These are phyloP conservation scores for Antigone vipio DNA, from an alignment of 2,113 vertebrate genomes.

Conservation along the genomic window DNA sequence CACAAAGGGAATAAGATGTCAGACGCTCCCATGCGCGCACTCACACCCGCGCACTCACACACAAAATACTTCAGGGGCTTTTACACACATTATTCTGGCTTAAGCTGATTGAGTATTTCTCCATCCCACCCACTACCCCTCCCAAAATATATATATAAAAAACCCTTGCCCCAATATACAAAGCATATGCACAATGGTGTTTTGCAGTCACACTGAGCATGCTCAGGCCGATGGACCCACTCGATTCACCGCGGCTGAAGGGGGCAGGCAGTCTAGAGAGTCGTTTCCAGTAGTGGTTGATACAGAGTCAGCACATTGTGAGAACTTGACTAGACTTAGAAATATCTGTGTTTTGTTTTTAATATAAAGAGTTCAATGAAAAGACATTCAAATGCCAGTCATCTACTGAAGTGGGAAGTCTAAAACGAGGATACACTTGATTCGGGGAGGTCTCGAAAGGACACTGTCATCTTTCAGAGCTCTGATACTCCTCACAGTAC, in stretches of 20 bases:
- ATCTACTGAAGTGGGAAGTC: neutral
- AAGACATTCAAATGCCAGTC: slow-evolving; percentile 12
- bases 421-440: neutral
- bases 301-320: slow-evolving; percentile 61
- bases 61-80: slow-evolving; percentile 61
- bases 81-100: slow-evolving; percentile 71
- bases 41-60: slow-evolving; percentile 61
- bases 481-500: neutral
- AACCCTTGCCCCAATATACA: slow-evolving; percentile 76
- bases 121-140: slow-evolving; percentile 53
- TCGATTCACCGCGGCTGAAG: slow-evolving; percentile 30
- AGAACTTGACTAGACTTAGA: slow-evolving; percentile 46
- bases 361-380: neutral
- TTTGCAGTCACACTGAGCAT: slow-evolving; percentile 68
- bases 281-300: slow-evolving; percentile 55
- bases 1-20: slow-evolving; percentile 65
- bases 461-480: neutral
- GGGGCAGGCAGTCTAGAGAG: slow-evolving; percentile 54
- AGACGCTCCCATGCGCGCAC: slow-evolving; percentile 49
- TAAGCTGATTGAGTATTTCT: slow-evolving; percentile 67
- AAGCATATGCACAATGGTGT: slow-evolving; percentile 70
- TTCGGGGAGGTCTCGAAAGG: neutral
- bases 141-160: slow-evolving; percentile 71
- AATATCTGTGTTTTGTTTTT: neutral
- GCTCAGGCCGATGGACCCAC: slow-evolving; percentile 62